Evolutionary conservation across 2,113 vertebrate species (phyloP).

Genomic region (Thunnus maccoyii): DNA sequence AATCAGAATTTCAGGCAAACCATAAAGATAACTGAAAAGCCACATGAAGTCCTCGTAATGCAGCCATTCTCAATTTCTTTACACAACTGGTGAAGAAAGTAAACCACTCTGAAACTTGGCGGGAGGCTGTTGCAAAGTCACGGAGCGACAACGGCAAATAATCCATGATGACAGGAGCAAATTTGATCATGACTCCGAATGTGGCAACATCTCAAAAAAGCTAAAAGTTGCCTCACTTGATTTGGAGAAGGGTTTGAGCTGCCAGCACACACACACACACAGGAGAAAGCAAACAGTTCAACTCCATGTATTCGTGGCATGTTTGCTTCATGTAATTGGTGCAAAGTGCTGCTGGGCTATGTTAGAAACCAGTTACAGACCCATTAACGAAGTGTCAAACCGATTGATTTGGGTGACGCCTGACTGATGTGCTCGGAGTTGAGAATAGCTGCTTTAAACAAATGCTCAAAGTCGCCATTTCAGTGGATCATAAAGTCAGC

Average conservation of each 20-base stretch:
- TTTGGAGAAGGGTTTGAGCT: too few relatives aligned
- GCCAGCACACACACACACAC: too few relatives aligned
- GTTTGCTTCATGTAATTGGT: not conserved
- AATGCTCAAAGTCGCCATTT: not conserved
- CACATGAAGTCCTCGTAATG: not conserved
- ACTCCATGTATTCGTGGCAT: not conserved
- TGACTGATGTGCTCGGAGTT: not conserved
- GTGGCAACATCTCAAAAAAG: not conserved
- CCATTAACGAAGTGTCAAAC: not conserved
- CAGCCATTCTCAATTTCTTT: not conserved
- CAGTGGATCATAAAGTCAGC: not conserved
- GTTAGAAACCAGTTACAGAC: not conserved
- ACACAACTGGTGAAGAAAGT: not conserved
- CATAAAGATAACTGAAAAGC: not conserved
- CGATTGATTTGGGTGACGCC: not conserved
- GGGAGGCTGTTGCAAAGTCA: not conserved
- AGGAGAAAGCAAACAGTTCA: not conserved
- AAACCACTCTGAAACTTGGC: not conserved
- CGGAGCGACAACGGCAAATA: constrained; percentile 16
- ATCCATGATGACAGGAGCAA: not conserved
- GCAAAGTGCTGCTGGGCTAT: not conserved
- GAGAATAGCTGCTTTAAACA: not conserved
- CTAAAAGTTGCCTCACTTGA: too few relatives aligned
- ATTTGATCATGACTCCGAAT: not conserved
- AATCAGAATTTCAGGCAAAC: constrained; percentile 2